Conservation (phyloP, 2,888 invertebrate genomes). For the Ichneumon xanthorius region DNA sequence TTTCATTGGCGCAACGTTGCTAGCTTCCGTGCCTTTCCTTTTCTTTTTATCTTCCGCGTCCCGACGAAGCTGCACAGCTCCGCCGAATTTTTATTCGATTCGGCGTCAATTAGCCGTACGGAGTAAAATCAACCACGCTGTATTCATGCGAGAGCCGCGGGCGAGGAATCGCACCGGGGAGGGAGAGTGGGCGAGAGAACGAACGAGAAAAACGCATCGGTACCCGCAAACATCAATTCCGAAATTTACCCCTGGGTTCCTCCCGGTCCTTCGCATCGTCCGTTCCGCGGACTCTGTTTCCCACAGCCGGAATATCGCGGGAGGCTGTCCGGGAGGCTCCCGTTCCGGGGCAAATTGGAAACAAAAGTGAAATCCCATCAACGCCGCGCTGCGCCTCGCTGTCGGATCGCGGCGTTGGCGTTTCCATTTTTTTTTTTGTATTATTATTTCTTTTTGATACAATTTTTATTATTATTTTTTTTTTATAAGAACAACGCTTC, state of each 20-base stretch:
- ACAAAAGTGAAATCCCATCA: conserved; percentile 26
- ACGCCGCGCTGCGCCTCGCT: background rate
- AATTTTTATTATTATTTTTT: background rate
- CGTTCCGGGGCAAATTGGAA: conserved; percentile 18
- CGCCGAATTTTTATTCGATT: conserved; percentile 5
- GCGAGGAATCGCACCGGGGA: background rate
- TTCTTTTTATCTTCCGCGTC: background rate
- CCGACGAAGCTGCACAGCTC: background rate
- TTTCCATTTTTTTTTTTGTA: conserved; percentile 1
- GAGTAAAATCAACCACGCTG: background rate
- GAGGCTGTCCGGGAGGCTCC: background rate
- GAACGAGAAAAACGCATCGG: conserved; percentile 13
- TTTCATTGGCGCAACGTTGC: no score
- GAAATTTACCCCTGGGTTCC: conserved; percentile 14
- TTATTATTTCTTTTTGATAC: background rate
- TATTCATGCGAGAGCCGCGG: background rate
- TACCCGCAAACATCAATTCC: conserved; percentile 28
- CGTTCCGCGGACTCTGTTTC: background rate
- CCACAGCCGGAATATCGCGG: background rate
- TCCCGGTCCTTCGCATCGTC: background rate
- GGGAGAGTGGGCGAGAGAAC: background rate
- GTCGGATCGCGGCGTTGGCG: background rate
- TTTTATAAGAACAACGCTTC: background rate
- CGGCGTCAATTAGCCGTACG: conserved; percentile 24
- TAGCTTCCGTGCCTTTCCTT: background rate